Percentiles rank a stretch among this genome's conserved stretches.
Conservation (phyloP, 2,888 invertebrate genomes). For the Venusia cambrica region DNA sequence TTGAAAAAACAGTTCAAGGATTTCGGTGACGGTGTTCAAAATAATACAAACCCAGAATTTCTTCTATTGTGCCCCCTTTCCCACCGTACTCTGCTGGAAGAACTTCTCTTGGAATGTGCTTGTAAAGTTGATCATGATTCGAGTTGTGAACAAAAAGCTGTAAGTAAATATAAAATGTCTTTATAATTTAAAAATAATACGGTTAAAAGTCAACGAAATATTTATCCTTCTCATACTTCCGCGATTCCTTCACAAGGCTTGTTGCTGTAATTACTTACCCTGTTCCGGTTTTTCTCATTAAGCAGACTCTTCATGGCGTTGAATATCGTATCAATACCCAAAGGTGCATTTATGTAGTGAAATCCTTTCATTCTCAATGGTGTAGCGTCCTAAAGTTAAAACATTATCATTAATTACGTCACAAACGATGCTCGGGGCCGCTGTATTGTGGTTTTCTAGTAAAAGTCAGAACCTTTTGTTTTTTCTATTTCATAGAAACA, state of each 20-base stretch:
- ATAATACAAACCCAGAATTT: conserved; percentile 51
- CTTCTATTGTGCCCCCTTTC: conserved; percentile 72
- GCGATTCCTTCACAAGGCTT: too few relatives aligned
- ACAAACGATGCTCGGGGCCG: too few relatives aligned
- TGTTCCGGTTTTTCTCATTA: conserved; percentile 78
- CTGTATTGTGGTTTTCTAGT: too few relatives aligned
- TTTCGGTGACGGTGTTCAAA: neutral
- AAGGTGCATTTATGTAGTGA: conserved; percentile 79
- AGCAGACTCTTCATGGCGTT: conserved; percentile 75
- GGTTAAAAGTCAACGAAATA: neutral
- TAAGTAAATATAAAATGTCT: too few relatives aligned
- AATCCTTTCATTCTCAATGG: conserved; percentile 81
- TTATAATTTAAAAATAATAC: neutral
- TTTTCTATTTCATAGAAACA: too few relatives aligned
- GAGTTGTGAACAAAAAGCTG: conserved; percentile 79
- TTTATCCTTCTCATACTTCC: neutral
- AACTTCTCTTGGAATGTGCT: conserved; percentile 78
- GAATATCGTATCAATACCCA: conserved; percentile 78
- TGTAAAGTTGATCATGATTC: conserved; percentile 78
- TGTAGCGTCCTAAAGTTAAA: conserved; percentile 73
- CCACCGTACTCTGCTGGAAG: conserved; percentile 86
- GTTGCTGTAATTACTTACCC: too few relatives aligned
- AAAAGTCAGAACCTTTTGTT: too few relatives aligned
- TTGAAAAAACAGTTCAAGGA: too few relatives aligned
- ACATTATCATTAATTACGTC: neutral